Conservation (phyloP, 2,113 vertebrate species). For the Vicugna pacos region DNA sequence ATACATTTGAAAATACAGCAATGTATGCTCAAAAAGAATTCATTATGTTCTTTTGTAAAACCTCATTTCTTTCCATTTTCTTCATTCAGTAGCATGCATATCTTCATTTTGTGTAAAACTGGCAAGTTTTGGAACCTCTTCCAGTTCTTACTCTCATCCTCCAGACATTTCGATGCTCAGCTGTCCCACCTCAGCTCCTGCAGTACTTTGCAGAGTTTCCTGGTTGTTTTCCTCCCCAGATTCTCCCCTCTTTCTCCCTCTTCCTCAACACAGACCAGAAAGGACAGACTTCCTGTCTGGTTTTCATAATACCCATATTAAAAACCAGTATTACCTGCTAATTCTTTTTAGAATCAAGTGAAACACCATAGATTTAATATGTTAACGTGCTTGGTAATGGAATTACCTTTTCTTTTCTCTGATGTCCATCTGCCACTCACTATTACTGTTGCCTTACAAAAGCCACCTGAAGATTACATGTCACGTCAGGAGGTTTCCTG, state of each 20-base stretch:
- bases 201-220: background rate
- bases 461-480: background rate
- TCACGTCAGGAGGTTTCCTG: background rate
- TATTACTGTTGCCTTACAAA: background rate
- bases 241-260: background rate
- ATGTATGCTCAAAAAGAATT: background rate
- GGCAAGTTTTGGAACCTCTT: background rate
- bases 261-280: background rate
- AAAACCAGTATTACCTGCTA: background rate
- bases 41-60: background rate
- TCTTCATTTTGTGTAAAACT: background rate
- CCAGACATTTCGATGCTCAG: fast-evolving
- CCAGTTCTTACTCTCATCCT: background rate
- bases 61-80: background rate
- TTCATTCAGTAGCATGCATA: background rate
- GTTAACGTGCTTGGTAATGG: background rate
- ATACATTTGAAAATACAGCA: background rate
- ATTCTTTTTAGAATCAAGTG: background rate
- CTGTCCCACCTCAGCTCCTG: background rate
- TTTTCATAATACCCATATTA: background rate
- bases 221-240: background rate
- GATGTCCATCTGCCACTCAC: background rate
- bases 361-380: background rate
- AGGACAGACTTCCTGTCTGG: background rate
- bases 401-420: background rate